phyloP scores from a whole-genome alignment of 2,113 vertebrate species.

The sheep (Ovis aries) region DNA sequence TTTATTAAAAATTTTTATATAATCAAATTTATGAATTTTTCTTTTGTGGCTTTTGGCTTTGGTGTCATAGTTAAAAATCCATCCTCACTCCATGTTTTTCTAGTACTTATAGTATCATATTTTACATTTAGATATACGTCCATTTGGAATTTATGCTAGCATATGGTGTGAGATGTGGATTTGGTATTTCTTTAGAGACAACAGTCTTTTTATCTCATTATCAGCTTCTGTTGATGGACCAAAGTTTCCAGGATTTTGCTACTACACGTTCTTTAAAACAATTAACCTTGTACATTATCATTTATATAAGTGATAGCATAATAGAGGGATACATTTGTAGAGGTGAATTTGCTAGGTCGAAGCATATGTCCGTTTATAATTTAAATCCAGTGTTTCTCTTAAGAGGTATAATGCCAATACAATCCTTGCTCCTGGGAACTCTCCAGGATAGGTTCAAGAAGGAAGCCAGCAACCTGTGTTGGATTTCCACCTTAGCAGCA shows the following conservation, averaged over 20 bases:
- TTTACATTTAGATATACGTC: neutral
- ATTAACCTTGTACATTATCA: neutral
- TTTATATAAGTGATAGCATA: neutral
- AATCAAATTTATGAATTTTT: neutral
- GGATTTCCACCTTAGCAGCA: neutral
- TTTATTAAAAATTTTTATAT: neutral
- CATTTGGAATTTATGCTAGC: neutral
- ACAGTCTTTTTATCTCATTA: neutral
- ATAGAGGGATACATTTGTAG: neutral
- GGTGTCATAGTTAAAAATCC: neutral
- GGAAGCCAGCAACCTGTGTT: neutral
- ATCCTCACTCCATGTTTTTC: neutral
- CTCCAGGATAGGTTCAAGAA: neutral
- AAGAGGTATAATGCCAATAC: neutral
- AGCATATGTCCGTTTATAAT: neutral
- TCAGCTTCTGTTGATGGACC: neutral
- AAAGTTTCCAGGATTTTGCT: neutral
- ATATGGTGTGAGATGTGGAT: neutral
- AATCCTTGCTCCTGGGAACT: neutral
- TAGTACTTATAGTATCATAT: neutral
- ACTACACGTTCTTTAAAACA: neutral
- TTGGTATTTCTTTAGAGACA: neutral
- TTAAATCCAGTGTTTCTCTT: neutral
- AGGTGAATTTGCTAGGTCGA: neutral
- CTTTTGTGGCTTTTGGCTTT: neutral